Evolutionary conservation across 1,140 invertebrate species (phyloP), one percentile per base, ranked within the genome.

Genomic region (Drosophila subpulchrella): DNA sequence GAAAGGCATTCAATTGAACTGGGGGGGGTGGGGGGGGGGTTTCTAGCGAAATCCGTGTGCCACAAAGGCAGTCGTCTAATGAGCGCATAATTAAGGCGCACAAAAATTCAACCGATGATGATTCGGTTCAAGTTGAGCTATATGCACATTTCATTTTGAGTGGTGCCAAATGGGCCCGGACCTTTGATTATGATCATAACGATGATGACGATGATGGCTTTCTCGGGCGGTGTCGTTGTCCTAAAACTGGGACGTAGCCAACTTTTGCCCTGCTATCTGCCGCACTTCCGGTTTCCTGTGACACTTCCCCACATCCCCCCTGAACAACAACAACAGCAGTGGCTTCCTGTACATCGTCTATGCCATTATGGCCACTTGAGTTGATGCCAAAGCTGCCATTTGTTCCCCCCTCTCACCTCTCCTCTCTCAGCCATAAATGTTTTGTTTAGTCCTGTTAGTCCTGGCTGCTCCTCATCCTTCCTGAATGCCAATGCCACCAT

Each of bases 361-460:
- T 83, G 83, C 66, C 80, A 88, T 88, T 89, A 88, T 88, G 76
- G 84, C 79, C 83, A 88, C 83, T 88, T 88, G 84, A 88, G 83
- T 70, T 68, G 68, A 63, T 89, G 83, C 83, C 84, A 86, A 81
- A 67, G 73, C 59, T 77, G 75, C 51, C 78, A 75, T 85, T 86
- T 86, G 78, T 82, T 79, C 78, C 62, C 36, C 48, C 39, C 47
- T 12, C 13, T 30, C 48, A 6, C 6, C 39, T 27, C 20, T 32
- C 12, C 39, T 2, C 54, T 10, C 38, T 42, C 38, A 3, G 38
- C 74, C 82, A 78, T 86, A 86, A 86, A 86, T 88, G 78, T 86
- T 86, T 81, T 81, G 68, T 80, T 59, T 51, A 47, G 57, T 53
- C 34, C 47, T 50, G 32, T 10, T 24, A 30, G 5, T 38, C 44